Conservation (phyloP, 2,888 invertebrate genomes). For the Vesta saturnalis region DNA sequence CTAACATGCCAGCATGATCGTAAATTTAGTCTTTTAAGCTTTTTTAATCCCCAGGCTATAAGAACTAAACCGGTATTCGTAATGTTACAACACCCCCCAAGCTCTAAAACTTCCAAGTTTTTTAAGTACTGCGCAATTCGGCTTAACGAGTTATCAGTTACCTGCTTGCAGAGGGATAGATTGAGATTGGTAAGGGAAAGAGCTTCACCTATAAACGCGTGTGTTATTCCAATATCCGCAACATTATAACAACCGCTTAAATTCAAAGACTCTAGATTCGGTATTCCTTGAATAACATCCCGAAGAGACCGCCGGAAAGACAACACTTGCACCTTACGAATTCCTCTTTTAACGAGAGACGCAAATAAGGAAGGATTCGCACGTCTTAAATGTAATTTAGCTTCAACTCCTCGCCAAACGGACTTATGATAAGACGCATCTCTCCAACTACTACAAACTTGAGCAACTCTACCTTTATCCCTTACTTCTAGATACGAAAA, state of each 20-base stretch:
- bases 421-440: conserved; percentile 93
- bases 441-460: conserved; percentile 89
- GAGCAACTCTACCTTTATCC: conserved; percentile 90
- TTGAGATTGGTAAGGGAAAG: conserved; percentile 84
- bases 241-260: conserved; percentile 95
- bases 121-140: conserved; percentile 85
- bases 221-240: conserved; percentile 84
- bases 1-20: conserved; percentile 94
- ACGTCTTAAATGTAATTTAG: conserved; percentile 85
- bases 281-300: conserved; percentile 87
- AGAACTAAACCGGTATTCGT: conserved; percentile 88
- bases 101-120: conserved; percentile 86
- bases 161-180: conserved; percentile 92
- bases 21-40: conserved; percentile 84
- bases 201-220: conserved; percentile 82
- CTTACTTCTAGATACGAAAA: conserved; percentile 89
- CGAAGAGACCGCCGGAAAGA: conserved; percentile 84
- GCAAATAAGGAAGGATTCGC: conserved; percentile 87
- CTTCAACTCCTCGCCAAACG: conserved; percentile 95
- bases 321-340: conserved; percentile 88
- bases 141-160: conserved; percentile 89
- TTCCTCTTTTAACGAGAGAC: conserved; percentile 87
- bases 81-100: conserved; percentile 92
- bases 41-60: conserved; percentile 88
- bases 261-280: conserved; percentile 87